These are phyloP conservation scores for Oopsacas minuta DNA, from an alignment of 37 sponge, comb jelly and placozoan species.

Conservation along the genomic window DNA sequence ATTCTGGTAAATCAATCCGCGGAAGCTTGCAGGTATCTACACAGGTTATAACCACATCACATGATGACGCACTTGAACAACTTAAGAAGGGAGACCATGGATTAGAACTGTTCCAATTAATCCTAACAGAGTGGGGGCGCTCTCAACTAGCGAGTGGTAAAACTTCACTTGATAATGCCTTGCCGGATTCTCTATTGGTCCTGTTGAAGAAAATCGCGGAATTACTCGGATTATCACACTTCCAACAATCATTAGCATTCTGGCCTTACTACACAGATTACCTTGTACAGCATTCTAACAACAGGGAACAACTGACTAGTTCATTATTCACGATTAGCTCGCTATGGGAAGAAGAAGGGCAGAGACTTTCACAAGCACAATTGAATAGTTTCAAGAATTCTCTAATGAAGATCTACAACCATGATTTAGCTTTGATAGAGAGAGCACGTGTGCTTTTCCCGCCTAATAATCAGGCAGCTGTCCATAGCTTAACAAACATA, in stretches of 20 bases:
- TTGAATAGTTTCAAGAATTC: background rate
- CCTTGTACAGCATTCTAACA: background rate
- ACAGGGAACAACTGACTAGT: background rate
- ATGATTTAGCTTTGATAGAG: background rate
- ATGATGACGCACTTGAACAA: background rate
- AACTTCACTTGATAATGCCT: background rate
- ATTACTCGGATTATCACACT: background rate
- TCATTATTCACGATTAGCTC: background rate
- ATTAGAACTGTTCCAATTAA: background rate
- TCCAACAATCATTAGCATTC: background rate
- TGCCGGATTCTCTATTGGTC: background rate
- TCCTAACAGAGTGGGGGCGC: slow-evolving; percentile 2
- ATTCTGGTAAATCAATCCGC: background rate
- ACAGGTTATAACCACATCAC: background rate
- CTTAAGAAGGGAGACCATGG: background rate
- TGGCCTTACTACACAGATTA: slow-evolving; percentile 11
- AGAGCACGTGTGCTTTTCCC: background rate
- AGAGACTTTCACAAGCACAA: background rate
- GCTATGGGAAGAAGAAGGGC: background rate
- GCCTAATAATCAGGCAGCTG: background rate
- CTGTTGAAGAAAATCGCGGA: background rate
- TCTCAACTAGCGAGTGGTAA: background rate
- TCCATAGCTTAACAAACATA: background rate
- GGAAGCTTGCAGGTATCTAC: background rate
- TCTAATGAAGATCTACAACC: background rate